Evolutionary conservation across 2,888 invertebrate species (phyloP).

Genomic region (Thumatha senex): DNA sequence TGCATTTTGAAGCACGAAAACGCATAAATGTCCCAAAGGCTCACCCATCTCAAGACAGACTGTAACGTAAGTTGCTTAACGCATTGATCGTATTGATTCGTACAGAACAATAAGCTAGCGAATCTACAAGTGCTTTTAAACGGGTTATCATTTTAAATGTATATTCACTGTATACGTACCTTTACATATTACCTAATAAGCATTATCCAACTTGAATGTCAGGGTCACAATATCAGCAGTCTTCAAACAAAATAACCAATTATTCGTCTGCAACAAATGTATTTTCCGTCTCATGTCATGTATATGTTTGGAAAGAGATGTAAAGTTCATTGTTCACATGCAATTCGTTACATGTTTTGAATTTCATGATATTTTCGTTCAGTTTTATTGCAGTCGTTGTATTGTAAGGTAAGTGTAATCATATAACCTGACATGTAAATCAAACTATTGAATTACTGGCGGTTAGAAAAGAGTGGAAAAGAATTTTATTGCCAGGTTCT

Average conservation of each 20-base stretch:
- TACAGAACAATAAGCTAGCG: too few relatives aligned
- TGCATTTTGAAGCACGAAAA: too few relatives aligned
- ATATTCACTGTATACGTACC: background rate
- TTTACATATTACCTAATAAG: background rate
- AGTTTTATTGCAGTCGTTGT: slow-evolving; percentile 25
- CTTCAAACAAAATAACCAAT: slow-evolving; percentile 5
- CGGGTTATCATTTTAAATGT: too few relatives aligned
- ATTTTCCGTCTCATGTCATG: slow-evolving; percentile 13
- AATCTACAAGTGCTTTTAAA: too few relatives aligned
- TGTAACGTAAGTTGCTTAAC: too few relatives aligned
- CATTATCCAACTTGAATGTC: slow-evolving; percentile 23
- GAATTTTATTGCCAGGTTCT: too few relatives aligned
- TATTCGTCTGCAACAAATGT: slow-evolving; percentile 10
- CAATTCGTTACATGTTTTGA: slow-evolving; percentile 6
- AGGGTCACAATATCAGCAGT: slow-evolving; percentile 25
- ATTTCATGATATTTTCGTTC: slow-evolving; percentile 21
- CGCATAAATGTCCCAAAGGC: too few relatives aligned
- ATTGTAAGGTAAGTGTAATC: slow-evolving; percentile 19
- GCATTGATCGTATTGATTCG: too few relatives aligned
- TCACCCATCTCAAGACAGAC: too few relatives aligned
- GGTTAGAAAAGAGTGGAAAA: too few relatives aligned
- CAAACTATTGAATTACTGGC: too few relatives aligned
- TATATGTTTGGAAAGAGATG: slow-evolving; percentile 16
- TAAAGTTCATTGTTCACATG: background rate
- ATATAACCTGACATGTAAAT: background rate